Percentiles rank a stretch among this genome's conserved stretches.
These are phyloP conservation scores for Perccottus glenii DNA, from an alignment of 2,113 vertebrate species.

Conservation along the genomic window DNA sequence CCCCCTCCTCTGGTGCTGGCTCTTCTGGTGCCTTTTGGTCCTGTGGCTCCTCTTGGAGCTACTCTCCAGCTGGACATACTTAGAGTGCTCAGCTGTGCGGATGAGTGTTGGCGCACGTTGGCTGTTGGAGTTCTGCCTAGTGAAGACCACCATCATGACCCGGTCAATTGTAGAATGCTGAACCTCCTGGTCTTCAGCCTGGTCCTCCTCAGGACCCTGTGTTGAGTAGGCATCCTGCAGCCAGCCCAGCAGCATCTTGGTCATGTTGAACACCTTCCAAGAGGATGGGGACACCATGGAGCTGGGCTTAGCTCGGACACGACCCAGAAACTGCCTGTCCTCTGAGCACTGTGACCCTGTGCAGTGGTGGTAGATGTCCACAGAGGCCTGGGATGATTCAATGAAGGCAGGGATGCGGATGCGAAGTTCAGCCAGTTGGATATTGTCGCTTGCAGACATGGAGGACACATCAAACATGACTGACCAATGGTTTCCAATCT, in stretches of 20 bases:
- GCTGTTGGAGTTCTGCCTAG: constrained; percentile 56
- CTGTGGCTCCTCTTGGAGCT: constrained; percentile 36
- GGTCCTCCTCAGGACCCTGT: not conserved
- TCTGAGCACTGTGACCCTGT: constrained; percentile 38
- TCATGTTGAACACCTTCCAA: constrained; percentile 87
- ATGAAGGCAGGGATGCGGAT: constrained; percentile 72
- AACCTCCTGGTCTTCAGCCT: constrained; percentile 15
- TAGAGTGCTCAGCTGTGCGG: constrained; percentile 82
- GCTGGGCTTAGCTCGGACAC: constrained; percentile 59
- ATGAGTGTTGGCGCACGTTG: constrained; percentile 78
- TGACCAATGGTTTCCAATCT: constrained; percentile 77
- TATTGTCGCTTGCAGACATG: constrained; percentile 76
- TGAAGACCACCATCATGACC: constrained; percentile 87
- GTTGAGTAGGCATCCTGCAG: constrained; percentile 58
- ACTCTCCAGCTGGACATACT: constrained; percentile 76
- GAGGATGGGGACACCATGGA: constrained; percentile 54
- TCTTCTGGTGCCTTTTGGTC: constrained; percentile 56
- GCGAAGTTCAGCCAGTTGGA: constrained; percentile 83
- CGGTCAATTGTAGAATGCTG: constrained; percentile 55
- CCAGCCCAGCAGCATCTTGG: constrained; percentile 79
- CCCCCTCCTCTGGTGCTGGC: constrained; percentile 58
- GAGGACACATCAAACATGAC: constrained; percentile 88
- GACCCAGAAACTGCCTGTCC: constrained; percentile 78
- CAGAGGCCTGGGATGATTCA: constrained; percentile 40
- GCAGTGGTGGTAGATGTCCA: constrained; percentile 83